A percentile compares a stretch with the other conserved stretches of the same genome.
Evolutionary conservation across 1,140 invertebrate genomes (phyloP).

Genomic region (Ooceraea biroi): DNA sequence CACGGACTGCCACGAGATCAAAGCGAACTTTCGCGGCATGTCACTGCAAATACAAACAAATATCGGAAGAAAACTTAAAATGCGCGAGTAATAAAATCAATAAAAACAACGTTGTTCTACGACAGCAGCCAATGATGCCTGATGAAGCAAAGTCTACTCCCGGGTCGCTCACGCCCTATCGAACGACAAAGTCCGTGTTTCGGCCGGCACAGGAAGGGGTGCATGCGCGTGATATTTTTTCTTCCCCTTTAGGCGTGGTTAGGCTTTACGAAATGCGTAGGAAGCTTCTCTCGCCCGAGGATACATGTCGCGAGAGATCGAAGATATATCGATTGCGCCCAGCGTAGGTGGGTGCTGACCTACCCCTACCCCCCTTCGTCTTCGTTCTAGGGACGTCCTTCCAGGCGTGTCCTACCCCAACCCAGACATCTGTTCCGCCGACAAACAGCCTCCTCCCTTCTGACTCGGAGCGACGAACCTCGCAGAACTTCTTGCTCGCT

Average conservation of each 20-base stretch:
- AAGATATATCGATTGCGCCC: conserved; percentile 75
- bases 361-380: conserved; percentile 79
- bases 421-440: conserved; percentile 75
- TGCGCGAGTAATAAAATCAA: not conserved
- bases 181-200: conserved; percentile 34
- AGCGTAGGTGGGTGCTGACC: conserved; percentile 83
- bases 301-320: conserved; percentile 60
- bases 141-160: not conserved
- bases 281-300: conserved; percentile 35
- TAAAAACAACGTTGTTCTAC: not conserved
- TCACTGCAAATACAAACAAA: not conserved
- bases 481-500: conserved; percentile 11
- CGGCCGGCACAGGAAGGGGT: not conserved
- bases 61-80: no score
- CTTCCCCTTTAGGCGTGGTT: conserved; percentile 28
- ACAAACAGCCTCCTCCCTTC: conserved; percentile 68
- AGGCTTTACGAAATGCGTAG: conserved; percentile 37
- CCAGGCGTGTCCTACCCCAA: conserved; percentile 81
- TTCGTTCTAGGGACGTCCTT: conserved; percentile 80
- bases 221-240: conserved; percentile 30
- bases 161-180: conserved; percentile 12
- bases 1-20: conserved; percentile 15
- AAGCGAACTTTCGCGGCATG: not conserved
- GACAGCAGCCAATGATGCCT: not conserved
- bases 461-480: conserved; percentile 31